Base-by-base conservation (phyloP, 2,888 invertebrate genomes). In the Petrophora chlorosata region DNA sequence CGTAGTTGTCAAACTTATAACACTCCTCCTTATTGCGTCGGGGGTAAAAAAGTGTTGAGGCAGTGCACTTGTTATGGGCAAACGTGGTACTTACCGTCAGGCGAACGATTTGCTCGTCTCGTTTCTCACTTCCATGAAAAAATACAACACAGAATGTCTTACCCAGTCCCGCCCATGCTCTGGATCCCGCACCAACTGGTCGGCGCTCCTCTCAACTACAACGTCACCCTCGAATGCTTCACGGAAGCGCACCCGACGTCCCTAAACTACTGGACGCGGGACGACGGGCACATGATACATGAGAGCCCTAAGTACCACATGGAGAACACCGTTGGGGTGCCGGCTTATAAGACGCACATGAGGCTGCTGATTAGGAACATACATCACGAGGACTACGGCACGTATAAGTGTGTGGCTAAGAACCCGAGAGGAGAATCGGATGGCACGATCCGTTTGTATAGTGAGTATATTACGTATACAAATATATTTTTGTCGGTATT, bases 191-290 rank as follows among this genome's bases (percentile, higher is more conserved):
- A 97, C 85, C 97, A 97, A 82, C 90, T 97, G 59, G 96, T 97
- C 23, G 96, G 97, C 16, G 95, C 95, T 9, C 96, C 96, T 0
- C 89, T 95, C 48, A 95, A 94, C 56, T 95, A 94, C 79, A 95
- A 95, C 65, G 95, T 97, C 5, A 96, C 96, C 3, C 85, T 97
- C 53, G 97, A 97, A 85, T 97, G 97, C 76, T 95, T 95, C 76
- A 96, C 97, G 3, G 97, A 97, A 84, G 97, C 97, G 1, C 96
- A 97, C 85, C 97, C 97, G 2, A 95, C 95, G 17, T 97, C 97
- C 9, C 92, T 97, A 49, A 97, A 97, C 86, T 97, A 96, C 78
- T 97, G 97, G 97, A 96, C 96, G 0, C 90, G 95, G 50, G 96
- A 96, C 74, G 96, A 95, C 67, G 96, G 95, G 5, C 94, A 95